Conservation (phyloP, 2,888 invertebrate genomes). For the Platycheirus albimanus region DNA sequence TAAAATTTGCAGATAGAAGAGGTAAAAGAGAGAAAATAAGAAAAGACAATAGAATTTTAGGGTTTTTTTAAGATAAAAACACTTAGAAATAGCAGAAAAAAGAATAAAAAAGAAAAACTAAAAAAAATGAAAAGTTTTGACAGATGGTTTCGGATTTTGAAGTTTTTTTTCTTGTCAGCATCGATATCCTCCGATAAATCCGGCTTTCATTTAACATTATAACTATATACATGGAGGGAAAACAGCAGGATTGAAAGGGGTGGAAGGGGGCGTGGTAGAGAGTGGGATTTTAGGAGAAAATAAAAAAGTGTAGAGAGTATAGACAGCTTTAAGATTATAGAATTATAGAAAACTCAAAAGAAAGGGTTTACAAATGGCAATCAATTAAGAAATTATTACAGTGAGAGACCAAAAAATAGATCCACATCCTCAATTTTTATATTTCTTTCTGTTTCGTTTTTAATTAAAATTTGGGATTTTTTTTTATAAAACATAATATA, state of each 20-base stretch:
- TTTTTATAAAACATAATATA: conserved; percentile 56
- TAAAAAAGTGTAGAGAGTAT: conserved; percentile 45
- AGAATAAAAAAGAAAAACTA: conserved; percentile 28
- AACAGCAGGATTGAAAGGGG: conserved; percentile 5
- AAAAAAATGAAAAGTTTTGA: conserved; percentile 32
- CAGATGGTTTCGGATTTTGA: conserved; percentile 28
- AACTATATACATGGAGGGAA: conserved; percentile 59
- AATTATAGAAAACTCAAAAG: conserved; percentile 6
- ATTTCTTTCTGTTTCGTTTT: conserved; percentile 56
- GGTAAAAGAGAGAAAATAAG: not conserved
- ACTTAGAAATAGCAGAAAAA: not conserved
- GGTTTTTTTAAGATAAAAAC: not conserved
- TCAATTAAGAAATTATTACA: conserved; percentile 48
- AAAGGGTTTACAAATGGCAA: conserved; percentile 57
- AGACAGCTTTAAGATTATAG: conserved; percentile 17
- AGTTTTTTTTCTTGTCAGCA: no score
- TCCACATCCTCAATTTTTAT: conserved; percentile 42
- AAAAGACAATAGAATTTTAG: not conserved
- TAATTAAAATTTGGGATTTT: conserved; percentile 53
- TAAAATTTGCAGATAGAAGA: conserved; percentile 18
- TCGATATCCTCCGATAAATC: conserved; percentile 16
- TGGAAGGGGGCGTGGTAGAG: not conserved
- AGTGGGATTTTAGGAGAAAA: not conserved
- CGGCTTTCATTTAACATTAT: conserved; percentile 53
- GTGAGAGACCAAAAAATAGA: conserved; percentile 65